Evolutionary conservation across 2,888 invertebrate species (phyloP).

Genomic region (Orthonevra nobilis): DNA sequence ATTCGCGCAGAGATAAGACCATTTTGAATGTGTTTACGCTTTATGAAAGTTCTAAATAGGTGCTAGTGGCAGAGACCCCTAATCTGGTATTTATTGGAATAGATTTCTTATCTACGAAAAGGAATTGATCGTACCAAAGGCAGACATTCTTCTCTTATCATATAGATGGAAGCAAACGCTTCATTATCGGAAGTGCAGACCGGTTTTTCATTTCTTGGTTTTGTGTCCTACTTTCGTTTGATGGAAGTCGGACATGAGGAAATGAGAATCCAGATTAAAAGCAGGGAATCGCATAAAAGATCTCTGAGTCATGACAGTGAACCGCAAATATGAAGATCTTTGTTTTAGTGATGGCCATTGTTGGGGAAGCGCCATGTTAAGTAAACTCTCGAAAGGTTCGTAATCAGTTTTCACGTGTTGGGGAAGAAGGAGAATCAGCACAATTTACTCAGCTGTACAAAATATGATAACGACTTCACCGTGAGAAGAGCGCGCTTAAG

Average conservation of each 20-base stretch:
- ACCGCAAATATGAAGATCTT: too few species aligned
- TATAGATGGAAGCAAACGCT: conserved; percentile 38
- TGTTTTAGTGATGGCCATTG: too few species aligned
- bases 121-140: conserved; percentile 5
- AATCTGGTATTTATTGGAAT: conserved; percentile 15
- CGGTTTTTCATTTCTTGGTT: too few species aligned
- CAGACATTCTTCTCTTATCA: conserved; percentile 46
- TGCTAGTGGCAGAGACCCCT: conserved; percentile 9
- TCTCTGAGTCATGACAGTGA: conserved; percentile 23
- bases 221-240: too few species aligned
- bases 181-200: conserved; percentile 34
- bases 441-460: too few species aligned
- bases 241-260: neutral
- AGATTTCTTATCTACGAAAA: conserved; percentile 27
- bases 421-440: too few species aligned
- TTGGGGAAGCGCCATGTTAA: too few species aligned
- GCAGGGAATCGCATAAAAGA: neutral
- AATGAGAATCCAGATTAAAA: too few species aligned
- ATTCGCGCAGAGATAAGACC: conserved; percentile 50
- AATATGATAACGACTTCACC: too few species aligned
- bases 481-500: too few species aligned
- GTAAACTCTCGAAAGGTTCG: too few species aligned
- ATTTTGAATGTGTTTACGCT: conserved; percentile 20
- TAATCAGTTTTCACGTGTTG: too few species aligned
- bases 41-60: conserved; percentile 7